Percentiles rank a stretch among this genome's conserved stretches.
Evolutionary conservation across 1,140 invertebrate species (phyloP).

Genomic region (Stegodyphus dumicola): DNA sequence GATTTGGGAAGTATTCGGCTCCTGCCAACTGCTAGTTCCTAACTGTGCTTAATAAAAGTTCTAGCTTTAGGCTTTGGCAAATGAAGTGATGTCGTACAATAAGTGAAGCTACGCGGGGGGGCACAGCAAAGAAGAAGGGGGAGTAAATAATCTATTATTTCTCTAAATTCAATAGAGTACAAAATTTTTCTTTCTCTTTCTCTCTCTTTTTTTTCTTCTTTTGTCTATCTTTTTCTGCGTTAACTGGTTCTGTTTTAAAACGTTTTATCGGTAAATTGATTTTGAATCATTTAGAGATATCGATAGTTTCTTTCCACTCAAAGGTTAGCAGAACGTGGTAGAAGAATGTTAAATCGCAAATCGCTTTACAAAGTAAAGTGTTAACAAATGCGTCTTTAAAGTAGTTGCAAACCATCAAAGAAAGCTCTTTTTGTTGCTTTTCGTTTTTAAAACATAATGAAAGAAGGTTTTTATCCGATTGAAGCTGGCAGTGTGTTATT

Average conservation of each 20-base stretch:
- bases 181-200: slow-evolving; percentile 21
- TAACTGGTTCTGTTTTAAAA: slow-evolving; percentile 15
- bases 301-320: slow-evolving; percentile 2
- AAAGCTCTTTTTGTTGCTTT: too few relatives aligned
- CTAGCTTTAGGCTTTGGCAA: slow-evolving; percentile 48
- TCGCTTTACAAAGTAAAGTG: neutral
- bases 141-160: slow-evolving; percentile 51
- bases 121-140: slow-evolving; percentile 6
- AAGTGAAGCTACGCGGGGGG: neutral
- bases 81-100: slow-evolving; percentile 57
- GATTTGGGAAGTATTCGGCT: slow-evolving; percentile 30
- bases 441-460: too few relatives aligned
- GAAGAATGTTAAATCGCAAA: neutral
- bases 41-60: slow-evolving; percentile 54
- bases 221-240: neutral
- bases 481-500: too few relatives aligned
- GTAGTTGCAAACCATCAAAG: too few relatives aligned
- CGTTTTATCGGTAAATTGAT: slow-evolving; percentile 32
- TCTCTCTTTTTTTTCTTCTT: slow-evolving; percentile 11
- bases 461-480: too few relatives aligned
- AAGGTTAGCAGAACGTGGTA: neutral
- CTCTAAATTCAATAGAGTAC: slow-evolving; percentile 41
- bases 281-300: slow-evolving; percentile 44
- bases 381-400: neutral
- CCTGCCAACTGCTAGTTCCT: neutral